Evolutionary conservation across 2,113 vertebrate species (phyloP).

Genomic region (Todiramphus saurophagus): DNA sequence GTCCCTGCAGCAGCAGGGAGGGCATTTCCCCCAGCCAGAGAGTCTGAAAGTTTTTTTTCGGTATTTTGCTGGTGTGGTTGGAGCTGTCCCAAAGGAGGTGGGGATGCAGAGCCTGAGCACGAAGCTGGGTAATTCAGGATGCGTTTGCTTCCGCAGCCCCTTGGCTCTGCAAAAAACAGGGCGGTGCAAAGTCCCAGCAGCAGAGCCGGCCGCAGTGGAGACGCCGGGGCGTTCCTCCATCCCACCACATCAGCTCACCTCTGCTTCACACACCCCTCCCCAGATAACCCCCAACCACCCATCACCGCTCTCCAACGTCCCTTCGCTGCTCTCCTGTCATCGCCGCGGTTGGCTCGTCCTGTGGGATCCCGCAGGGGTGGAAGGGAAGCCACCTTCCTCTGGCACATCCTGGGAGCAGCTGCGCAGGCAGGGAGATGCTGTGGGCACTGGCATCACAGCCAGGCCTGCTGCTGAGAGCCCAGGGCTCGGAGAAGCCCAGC

Average conservation of each 20-base stretch:
- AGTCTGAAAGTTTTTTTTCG: background rate
- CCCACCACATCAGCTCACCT: background rate
- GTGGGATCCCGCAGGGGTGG: background rate
- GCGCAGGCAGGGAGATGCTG: background rate
- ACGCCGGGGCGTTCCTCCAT: background rate
- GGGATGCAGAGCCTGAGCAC: background rate
- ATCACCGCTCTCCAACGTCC: background rate
- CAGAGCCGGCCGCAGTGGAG: no score
- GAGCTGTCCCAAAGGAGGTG: background rate
- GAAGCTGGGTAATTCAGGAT: background rate
- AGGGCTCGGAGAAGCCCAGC: background rate
- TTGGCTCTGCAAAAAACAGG: background rate
- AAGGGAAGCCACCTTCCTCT: background rate
- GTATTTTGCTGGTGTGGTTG: background rate
- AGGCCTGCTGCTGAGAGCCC: background rate
- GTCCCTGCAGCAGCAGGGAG: background rate
- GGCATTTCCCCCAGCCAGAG: background rate
- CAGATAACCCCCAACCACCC: background rate
- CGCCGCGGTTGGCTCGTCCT: background rate
- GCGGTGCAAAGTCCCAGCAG: background rate
- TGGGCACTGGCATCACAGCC: background rate
- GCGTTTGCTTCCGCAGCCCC: background rate
- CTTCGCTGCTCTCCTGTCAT: background rate
- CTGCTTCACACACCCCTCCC: background rate
- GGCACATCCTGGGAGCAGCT: background rate